Evolutionary conservation across 2,113 vertebrate genomes (phyloP), one percentile per base, ranked within the genome.

Genomic region (Syngnathus typhle): DNA sequence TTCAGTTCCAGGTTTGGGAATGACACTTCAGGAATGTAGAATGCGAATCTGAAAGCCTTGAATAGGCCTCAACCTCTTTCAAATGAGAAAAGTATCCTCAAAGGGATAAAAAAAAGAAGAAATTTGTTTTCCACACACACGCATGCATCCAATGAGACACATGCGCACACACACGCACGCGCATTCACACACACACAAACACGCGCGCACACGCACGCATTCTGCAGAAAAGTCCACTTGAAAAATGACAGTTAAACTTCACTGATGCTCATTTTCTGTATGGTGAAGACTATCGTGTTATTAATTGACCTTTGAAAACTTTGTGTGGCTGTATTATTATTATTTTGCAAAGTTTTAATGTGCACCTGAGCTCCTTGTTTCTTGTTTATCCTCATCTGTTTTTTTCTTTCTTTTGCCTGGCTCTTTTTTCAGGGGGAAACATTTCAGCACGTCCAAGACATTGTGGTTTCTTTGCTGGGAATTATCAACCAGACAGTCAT

Each of bases 401-500:
- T 69, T 18, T 62, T 19, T 16, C 49, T 60, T 6, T 46, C 12
- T 71, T 27, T 59, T 47, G 19, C 1, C 38, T 81, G 60, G 67
- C 44, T 70, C 10, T 75, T 60, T 77, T 73, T 59, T 32, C 76
- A 99, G 97, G 89, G 88, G 5, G 90, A 93, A 72, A 96, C 94
- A 18, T 93, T 94, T 76, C 83, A 93, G 43, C 96, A 99, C 44
- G 91, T 94, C 82, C 93, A 95, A 82, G 92, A 97, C 85, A 94
- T 99, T 72, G 95, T 95, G 87, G 87, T 91, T 10, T 93, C 94
- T 76, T 84, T 98, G 63, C 83, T 98, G 36, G 91, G 91, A 75
- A 94, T 88, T 0, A 96, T 99, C 79, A 98, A 96, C 90, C 80
- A 73, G 69, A 95, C 91, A 0, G 95, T 98, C 84, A 98, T 98